phyloP scores from a whole-genome alignment of 2,888 invertebrate genomes.

The Brenthis hecate region DNA sequence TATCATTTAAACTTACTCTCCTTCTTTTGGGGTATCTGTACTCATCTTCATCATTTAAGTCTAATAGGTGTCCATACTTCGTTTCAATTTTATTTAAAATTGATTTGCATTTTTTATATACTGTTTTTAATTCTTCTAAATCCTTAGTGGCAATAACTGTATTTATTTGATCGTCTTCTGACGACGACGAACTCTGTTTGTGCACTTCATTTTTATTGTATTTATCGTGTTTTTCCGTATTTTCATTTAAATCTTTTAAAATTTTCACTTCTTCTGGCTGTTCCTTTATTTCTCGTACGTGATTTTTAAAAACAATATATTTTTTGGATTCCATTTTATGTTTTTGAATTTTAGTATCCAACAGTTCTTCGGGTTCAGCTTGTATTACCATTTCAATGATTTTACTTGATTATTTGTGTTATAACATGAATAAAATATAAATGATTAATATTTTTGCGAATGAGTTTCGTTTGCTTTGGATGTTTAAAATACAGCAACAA shows the following conservation, averaged over 20 bases:
- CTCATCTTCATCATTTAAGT: conserved; percentile 44
- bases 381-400: conserved; percentile 44
- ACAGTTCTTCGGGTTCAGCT: neutral
- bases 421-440: neutral
- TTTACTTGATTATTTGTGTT: conserved; percentile 27
- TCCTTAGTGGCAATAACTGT: conserved; percentile 53
- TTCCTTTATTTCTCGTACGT: conserved; percentile 50
- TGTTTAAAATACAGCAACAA: neutral
- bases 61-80: conserved; percentile 70
- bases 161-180: conserved; percentile 16
- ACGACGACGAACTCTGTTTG: conserved; percentile 12
- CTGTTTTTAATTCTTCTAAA: conserved; percentile 59
- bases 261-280: neutral
- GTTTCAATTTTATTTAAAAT: conserved; percentile 64
- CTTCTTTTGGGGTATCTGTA: conserved; percentile 33
- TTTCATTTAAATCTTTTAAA: conserved; percentile 21
- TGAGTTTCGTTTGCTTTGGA: too few relatives aligned
- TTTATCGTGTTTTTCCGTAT: conserved; percentile 34
- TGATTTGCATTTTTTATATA: conserved; percentile 64
- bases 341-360: conserved; percentile 34
- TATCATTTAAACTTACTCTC: conserved; percentile 27
- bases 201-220: conserved; percentile 23
- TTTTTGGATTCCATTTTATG: conserved; percentile 47
- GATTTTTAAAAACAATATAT: conserved; percentile 57
- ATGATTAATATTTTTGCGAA: neutral